Conservation (phyloP, 2,888 invertebrate genomes). For the Odontomyia ornata region DNA sequence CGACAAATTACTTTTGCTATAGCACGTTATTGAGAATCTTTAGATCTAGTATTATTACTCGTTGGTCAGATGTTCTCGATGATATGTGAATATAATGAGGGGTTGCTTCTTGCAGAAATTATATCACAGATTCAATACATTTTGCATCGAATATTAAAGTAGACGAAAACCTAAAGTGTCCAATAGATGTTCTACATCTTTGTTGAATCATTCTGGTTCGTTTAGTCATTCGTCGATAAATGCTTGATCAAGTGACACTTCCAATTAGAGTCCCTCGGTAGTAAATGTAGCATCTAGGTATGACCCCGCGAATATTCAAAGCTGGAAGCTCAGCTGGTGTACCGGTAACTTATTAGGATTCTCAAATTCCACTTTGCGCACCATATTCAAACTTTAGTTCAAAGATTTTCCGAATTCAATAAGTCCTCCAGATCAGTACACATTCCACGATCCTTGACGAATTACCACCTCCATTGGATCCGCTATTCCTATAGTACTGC, state of each 20-base stretch:
- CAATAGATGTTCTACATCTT: slow-evolving; percentile 77
- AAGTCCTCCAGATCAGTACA: no score
- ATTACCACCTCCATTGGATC: no score
- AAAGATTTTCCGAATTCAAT: no score
- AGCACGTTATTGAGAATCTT: slow-evolving; percentile 74
- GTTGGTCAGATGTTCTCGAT: slow-evolving; percentile 61
- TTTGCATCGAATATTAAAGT: slow-evolving; percentile 72
- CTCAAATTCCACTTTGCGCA: no score
- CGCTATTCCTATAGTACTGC: no score
- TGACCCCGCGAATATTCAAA: slow-evolving; percentile 67
- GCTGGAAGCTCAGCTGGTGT: no score
- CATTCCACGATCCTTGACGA: no score
- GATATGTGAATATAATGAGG: slow-evolving; percentile 72
- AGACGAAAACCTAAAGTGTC: slow-evolving; percentile 74
- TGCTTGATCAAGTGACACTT: slow-evolving; percentile 67
- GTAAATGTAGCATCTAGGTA: slow-evolving; percentile 67
- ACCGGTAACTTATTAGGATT: no score
- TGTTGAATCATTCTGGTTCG: slow-evolving; percentile 69
- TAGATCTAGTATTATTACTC: slow-evolving; percentile 66
- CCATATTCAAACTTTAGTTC: no score
- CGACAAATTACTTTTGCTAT: slow-evolving; percentile 77
- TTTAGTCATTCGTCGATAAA: slow-evolving; percentile 74
- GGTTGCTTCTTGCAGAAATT: slow-evolving; percentile 75
- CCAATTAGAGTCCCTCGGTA: slow-evolving; percentile 68
- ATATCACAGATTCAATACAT: slow-evolving; percentile 71